Percentiles rank a stretch among this genome's conserved stretches.
Conservation (phyloP, 2,113 vertebrate genomes). For the Toxostoma redivivum region DNA sequence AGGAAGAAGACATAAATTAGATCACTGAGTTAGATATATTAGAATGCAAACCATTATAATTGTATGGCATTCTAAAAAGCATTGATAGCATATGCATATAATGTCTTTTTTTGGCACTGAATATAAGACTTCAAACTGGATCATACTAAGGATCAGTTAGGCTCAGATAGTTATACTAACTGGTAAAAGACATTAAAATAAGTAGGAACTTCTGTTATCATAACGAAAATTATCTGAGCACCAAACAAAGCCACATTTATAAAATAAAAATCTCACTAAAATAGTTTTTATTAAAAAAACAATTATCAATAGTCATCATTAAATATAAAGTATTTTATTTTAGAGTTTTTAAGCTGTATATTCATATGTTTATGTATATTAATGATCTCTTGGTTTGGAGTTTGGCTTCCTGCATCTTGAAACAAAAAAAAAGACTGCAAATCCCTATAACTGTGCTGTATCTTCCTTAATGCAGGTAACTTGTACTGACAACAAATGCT, state of each 20-base stretch:
- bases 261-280: not conserved
- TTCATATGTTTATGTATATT: not conserved
- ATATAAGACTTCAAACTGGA: not conserved
- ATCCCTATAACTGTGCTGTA: not conserved
- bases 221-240: not conserved
- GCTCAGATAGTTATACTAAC: not conserved
- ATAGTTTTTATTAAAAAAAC: not conserved
- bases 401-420: not conserved
- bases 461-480: not conserved
- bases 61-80: not conserved
- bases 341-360: accelerated
- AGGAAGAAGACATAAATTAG: not conserved
- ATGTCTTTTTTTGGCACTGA: not conserved
- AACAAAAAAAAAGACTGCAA: not conserved
- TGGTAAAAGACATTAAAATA: not conserved
- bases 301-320: not conserved
- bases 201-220: not conserved
- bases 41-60: not conserved
- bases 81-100: not conserved
- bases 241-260: not conserved
- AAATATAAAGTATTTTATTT: not conserved
- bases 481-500: not conserved
- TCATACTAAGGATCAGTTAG: not conserved
- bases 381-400: not conserved
- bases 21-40: not conserved